Percentiles rank a stretch among this genome's conserved stretches.
Conservation (phyloP, 2,113 vertebrate genomes). For the Arothron firmamentum region DNA sequence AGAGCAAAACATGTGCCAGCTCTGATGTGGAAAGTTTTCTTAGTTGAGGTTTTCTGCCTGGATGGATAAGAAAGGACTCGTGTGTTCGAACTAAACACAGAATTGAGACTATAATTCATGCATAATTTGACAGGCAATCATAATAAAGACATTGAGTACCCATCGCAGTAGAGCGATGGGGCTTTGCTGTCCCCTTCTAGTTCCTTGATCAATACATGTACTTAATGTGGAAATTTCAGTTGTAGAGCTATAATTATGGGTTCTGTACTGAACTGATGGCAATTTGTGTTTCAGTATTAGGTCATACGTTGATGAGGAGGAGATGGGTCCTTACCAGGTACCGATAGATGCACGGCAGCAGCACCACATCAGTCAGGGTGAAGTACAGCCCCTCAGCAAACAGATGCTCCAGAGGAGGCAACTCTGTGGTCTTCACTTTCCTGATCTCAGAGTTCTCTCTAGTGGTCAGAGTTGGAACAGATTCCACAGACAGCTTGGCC, state of each 20-base stretch:
- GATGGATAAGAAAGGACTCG: constrained; percentile 30
- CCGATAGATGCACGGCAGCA: constrained; percentile 89
- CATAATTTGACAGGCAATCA: constrained; percentile 36
- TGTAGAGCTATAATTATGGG: background rate
- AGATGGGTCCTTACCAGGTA: constrained; percentile 83
- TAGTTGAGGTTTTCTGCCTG: constrained; percentile 39
- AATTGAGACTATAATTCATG: constrained; percentile 29
- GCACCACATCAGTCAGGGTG: constrained; percentile 90
- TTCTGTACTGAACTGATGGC: constrained; percentile 5
- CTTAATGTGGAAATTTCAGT: background rate
- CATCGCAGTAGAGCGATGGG: background rate
- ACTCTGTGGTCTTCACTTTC: constrained; percentile 82
- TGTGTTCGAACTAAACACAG: constrained; percentile 40
- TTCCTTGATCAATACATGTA: background rate
- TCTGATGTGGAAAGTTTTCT: constrained; percentile 44
- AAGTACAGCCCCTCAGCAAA: constrained; percentile 97
- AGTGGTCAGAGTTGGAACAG: constrained; percentile 56
- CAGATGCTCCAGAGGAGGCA: constrained; percentile 85
- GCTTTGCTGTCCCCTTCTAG: no score
- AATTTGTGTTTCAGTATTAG: constrained; percentile 13
- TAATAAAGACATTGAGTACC: constrained; percentile 31
- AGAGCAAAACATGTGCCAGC: constrained; percentile 53
- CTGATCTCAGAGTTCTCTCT: constrained; percentile 84
- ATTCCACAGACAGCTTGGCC: constrained; percentile 77
- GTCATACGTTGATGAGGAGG: background rate